Evolutionary conservation across 2,797 vertebrate species (phyloP).

Genomic region (Micromesistius poutassou): DNA sequence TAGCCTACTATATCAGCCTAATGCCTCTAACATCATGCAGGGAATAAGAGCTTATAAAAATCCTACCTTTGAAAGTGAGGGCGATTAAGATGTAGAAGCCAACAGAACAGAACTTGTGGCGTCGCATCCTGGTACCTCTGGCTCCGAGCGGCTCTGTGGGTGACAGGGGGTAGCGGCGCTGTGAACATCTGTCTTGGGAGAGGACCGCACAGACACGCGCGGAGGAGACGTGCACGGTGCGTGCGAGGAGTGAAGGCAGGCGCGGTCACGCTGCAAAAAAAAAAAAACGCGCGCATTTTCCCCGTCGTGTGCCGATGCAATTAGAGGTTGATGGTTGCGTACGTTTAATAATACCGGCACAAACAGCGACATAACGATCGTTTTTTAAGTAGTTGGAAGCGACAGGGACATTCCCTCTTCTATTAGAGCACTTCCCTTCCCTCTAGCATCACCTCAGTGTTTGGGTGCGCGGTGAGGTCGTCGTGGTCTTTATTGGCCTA

Average conservation of each 20-base stretch:
- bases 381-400: too few relatives aligned
- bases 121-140: constrained; percentile 55
- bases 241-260: constrained; percentile 40
- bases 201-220: neutral
- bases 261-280: constrained; percentile 37
- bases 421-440: too few relatives aligned
- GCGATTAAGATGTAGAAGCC: constrained; percentile 59
- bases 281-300: neutral
- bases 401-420: too few relatives aligned
- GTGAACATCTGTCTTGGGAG: neutral
- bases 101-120: constrained; percentile 60
- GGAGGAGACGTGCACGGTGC: neutral
- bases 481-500: too few relatives aligned
- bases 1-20: neutral
- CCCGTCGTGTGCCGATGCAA: neutral
- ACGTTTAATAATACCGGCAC: too few relatives aligned
- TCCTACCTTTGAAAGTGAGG: constrained; percentile 66
- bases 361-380: too few relatives aligned
- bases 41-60: neutral
- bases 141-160: constrained; percentile 25
- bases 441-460: too few relatives aligned
- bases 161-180: neutral
- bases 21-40: neutral
- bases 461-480: too few relatives aligned
- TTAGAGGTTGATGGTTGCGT: neutral